Percentiles rank a stretch among this genome's conserved stretches.
These are phyloP conservation scores for Sterna hirundo DNA, from an alignment of 2,113 vertebrate genomes.

Conservation along the genomic window DNA sequence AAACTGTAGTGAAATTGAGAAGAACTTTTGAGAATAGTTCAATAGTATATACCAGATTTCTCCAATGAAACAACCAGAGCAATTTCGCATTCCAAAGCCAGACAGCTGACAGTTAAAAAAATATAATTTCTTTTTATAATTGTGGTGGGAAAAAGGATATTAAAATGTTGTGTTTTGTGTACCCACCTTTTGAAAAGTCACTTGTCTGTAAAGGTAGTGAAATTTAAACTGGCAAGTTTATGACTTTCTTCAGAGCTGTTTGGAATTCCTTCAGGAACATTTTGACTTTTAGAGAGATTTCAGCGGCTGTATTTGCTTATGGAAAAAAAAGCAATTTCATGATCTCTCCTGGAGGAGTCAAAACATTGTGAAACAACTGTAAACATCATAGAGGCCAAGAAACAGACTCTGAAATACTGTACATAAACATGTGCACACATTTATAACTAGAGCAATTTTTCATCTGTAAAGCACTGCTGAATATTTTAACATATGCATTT, in stretches of 20 bases:
- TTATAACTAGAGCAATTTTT: neutral
- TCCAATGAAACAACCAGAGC: neutral
- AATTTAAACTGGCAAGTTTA: neutral
- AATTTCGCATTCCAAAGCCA: neutral
- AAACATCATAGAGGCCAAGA: constrained; percentile 38
- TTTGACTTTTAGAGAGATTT: constrained; percentile 39
- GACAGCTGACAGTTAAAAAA: neutral
- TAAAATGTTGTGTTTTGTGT: neutral
- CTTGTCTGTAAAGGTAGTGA: neutral
- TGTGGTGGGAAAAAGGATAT: neutral
- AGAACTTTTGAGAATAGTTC: neutral
- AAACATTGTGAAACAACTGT: constrained; percentile 57
- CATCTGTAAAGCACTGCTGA: neutral
- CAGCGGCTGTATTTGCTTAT: constrained; percentile 29
- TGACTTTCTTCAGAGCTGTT: neutral
- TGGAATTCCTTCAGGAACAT: constrained; percentile 34
- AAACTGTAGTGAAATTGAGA: neutral
- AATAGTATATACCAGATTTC: neutral
- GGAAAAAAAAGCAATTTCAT: neutral
- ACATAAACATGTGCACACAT: neutral
- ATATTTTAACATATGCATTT: neutral
- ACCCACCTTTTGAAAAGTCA: neutral
- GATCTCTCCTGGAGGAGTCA: constrained; percentile 12
- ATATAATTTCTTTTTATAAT: neutral
- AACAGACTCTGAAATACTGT: neutral